Evolutionary conservation across 2,113 vertebrate species (phyloP), one percentile per base, ranked within the genome.

Genomic region (Helogale parvula): DNA sequence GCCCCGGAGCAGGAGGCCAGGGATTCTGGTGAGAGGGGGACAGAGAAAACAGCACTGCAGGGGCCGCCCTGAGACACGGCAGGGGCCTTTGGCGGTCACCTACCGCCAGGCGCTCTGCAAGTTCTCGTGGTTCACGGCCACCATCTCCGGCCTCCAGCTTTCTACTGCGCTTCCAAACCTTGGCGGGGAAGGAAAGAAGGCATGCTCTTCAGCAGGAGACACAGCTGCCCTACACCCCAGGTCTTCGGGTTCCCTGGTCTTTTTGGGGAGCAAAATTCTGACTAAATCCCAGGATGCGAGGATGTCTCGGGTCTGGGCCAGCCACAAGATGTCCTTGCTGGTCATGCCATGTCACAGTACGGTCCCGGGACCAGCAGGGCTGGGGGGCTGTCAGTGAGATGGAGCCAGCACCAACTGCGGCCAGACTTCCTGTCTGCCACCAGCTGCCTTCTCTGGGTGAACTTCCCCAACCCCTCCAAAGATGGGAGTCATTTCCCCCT

Each of bases 21-120:
- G 4, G n/a, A 16, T 5, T 12, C 33, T 14, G 57, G 4, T 4
- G 2, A 45, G 47, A 27, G 9, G 23, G 60, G 5, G 4, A 50
- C 2, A 33, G 79, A 60, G 63, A n/a, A 54, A 47, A 45, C 0
- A 5, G 19, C 0, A 23, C 47, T 2, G 0, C 23, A 19, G 2
- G 65, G 21, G 45, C 69, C 31, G 47, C 14, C n/a, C 50, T 14
- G 17, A 27, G 68, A 45, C 93, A 7, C 21, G 5, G 65, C 25
- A 17, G 47, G 7, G 4, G 0, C 15, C n/a, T 21, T 50, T 0
- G n/a, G 11, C 16, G 0, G 8, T 23, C 88, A 94, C 98, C 93
- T 98, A 99, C 99, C 98, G 98, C 99, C 99, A 99, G 96, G 98
- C 99, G 7, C 96, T 98, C 66, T 99, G 98, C 92, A 99, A 98